A percentile compares a stretch with the other conserved stretches of the same genome.
Evolutionary conservation across 2,888 invertebrate genomes (phyloP).

Genomic region (Epinotia bilunana): DNA sequence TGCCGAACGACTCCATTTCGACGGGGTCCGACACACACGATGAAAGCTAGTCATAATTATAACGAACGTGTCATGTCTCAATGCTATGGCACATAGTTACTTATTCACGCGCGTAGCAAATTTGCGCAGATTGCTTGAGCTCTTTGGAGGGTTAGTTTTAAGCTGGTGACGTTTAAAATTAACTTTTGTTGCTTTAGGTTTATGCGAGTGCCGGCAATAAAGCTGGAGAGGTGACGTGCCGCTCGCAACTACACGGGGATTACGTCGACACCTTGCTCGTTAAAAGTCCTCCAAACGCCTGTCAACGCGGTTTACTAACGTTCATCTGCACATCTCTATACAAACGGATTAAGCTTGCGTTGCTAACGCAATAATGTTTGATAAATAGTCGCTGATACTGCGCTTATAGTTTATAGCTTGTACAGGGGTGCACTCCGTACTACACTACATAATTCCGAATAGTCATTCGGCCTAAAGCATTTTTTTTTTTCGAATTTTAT

Average conservation of each 20-base stretch:
- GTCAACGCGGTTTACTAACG: conserved; percentile 73
- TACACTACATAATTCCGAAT: too few species aligned
- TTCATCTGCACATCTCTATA: conserved; percentile 69
- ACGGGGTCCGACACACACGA: neutral
- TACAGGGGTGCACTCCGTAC: too few species aligned
- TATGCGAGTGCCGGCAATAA: conserved; percentile 62
- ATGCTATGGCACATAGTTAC: conserved; percentile 24
- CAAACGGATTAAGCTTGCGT: conserved; percentile 68
- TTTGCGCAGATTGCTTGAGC: conserved; percentile 35
- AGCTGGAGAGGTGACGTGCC: conserved; percentile 68
- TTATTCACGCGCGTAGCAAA: conserved; percentile 45
- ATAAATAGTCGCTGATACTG: conserved; percentile 16
- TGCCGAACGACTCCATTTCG: neutral
- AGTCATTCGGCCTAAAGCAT: too few species aligned
- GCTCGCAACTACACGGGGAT: conserved; percentile 64
- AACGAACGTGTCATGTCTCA: conserved; percentile 31
- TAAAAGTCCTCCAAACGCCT: conserved; percentile 70
- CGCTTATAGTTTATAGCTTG: conserved; percentile 10
- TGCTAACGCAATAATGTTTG: conserved; percentile 54
- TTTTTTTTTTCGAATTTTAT: too few species aligned
- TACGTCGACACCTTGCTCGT: conserved; percentile 74
- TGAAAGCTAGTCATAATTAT: neutral
- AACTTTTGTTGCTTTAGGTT: conserved; percentile 71
- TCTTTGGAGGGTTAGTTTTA: conserved; percentile 58
- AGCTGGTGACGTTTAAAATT: conserved; percentile 75